Conservation (phyloP, 2,113 vertebrate genomes). For the Brienomyrus brachyistius region DNA sequence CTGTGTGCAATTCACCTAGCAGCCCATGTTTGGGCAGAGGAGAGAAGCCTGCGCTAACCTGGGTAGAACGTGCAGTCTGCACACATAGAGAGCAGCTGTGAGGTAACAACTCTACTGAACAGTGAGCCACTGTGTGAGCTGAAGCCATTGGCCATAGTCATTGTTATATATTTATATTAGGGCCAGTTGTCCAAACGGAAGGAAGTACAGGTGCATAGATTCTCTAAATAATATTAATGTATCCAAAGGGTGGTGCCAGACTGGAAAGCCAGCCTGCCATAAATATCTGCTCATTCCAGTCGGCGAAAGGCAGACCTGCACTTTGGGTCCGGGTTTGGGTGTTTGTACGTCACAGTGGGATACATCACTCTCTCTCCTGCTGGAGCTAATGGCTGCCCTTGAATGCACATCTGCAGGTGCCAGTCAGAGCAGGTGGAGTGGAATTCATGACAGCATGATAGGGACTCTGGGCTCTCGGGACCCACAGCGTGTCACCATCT, state of each 20-base stretch:
- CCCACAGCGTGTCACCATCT: background rate
- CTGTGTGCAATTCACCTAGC: background rate
- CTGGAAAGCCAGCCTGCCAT: background rate
- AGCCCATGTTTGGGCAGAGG: background rate
- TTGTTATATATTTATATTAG: background rate
- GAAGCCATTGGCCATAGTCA: background rate
- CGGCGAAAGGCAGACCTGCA: background rate
- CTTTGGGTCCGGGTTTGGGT: background rate
- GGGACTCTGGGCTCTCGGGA: background rate
- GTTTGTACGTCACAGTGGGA: background rate
- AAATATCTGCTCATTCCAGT: background rate
- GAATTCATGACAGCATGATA: background rate
- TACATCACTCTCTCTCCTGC: background rate
- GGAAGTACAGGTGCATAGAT: background rate
- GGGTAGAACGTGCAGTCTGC: background rate
- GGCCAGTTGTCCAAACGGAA: background rate
- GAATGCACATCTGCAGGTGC: background rate
- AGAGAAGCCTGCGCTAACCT: background rate
- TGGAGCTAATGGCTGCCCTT: background rate
- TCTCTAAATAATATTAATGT: background rate
- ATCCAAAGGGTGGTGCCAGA: background rate
- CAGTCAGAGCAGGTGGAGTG: background rate
- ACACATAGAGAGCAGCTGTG: background rate
- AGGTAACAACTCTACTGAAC: background rate
- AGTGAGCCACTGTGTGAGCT: background rate